phyloP scores from a whole-genome alignment of 2,113 vertebrate genomes.

The Percopsis transmontana region DNA sequence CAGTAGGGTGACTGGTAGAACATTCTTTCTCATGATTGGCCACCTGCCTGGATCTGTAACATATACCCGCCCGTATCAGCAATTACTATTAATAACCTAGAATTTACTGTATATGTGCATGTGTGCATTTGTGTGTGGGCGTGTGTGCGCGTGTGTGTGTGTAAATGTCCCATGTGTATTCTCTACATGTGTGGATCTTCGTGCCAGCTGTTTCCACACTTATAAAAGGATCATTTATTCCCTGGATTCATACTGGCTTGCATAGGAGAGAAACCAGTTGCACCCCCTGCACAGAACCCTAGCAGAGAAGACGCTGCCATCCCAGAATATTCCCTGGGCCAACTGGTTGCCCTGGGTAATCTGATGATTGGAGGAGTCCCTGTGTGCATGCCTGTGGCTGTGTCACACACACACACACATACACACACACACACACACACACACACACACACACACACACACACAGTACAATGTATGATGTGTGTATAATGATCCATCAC shows the following conservation, averaged over 20 bases:
- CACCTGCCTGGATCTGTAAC: neutral
- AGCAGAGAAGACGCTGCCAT: conserved; percentile 15
- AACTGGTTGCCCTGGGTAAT: conserved; percentile 38
- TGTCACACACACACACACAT: conserved; percentile 21
- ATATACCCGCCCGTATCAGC: neutral
- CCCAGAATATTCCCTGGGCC: conserved; percentile 34
- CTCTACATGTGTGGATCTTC: neutral
- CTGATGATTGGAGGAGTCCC: conserved; percentile 40
- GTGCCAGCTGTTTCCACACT: neutral
- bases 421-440: no score
- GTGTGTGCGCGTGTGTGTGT: neutral
- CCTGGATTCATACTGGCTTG: neutral
- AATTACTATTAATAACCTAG: neutral
- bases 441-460: no score
- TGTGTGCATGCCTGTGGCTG: conserved; percentile 32
- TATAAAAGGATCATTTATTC: neutral
- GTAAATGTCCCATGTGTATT: neutral
- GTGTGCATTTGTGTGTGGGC: neutral
- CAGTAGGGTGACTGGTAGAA: no score
- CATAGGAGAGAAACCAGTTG: neutral
- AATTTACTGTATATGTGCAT: neutral
- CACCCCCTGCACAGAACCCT: no score
- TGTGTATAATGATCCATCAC: neutral
- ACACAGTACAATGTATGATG: neutral
- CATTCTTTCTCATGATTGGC: no score